Base-by-base conservation (phyloP, 2,113 vertebrate genomes). In the Prunella fulvescens region DNA sequence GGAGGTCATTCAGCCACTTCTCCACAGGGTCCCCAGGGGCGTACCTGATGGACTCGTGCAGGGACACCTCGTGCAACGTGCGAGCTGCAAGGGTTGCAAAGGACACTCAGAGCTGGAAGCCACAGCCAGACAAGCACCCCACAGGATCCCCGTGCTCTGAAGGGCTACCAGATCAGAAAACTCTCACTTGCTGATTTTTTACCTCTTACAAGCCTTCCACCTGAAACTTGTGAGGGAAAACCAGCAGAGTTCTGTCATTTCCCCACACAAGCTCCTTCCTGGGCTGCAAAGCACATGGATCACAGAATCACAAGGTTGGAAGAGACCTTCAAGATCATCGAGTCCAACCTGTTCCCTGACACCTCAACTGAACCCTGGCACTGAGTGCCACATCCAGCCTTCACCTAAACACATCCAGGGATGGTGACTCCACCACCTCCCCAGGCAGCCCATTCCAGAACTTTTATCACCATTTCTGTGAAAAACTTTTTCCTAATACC, bases 21-120 rank as follows among this genome's bases (percentile, higher is more conserved):
- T 99, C 99, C 40, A 99, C 99, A 0, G 98, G 47, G 24, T 99
- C 99, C 26, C 99, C 99, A 0, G 98, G 98, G 13, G 98, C 98
- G 1, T 99, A 99, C 2, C 99, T 98, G 93, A 99, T 99, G 3
- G 99, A 99, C 97, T 99, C 99, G 2, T 99, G 98, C 35, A 99
- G 98, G 48, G 99, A 98, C 35, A 99, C 98, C 96, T 99, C 99
- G 1, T 99, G 98, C 74, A 99, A 91, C 0, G 98, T 98, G 47
- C 99, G 98, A 19, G 98, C 99, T 99, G 98, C 81, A 58, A 47
- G 82, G 22, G 35, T 31, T 10, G 12, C 48, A 83, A 25, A 33
- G 29, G 35, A 76, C 16, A 26, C 1, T 11, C 20, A 26, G n/a
- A 2, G 23, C 25, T 50, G 62, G 18, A 13, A 54, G 33, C 22